These are phyloP conservation scores for Scaeva pyrastri DNA, from an alignment of 2,888 invertebrate genomes.

Conservation along the genomic window DNA sequence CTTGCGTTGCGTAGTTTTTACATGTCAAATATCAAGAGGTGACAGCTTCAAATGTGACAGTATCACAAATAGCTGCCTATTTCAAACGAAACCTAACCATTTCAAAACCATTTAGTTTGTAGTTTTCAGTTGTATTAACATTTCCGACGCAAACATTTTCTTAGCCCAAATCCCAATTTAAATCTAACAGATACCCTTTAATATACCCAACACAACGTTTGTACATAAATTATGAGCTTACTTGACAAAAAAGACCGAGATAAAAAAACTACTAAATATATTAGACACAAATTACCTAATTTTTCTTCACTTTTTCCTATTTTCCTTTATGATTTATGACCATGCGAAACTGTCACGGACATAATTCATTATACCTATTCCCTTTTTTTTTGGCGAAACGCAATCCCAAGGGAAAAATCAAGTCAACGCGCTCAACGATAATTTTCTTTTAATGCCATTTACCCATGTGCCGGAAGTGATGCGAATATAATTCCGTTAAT, in stretches of 20 bases:
- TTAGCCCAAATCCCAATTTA: no score
- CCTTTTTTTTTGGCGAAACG: background rate
- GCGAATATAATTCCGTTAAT: slow-evolving; percentile 67
- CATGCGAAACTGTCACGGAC: background rate
- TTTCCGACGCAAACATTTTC: no score
- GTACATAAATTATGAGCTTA: no score
- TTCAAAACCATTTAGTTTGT: no score
- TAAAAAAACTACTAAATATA: background rate
- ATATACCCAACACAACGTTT: no score
- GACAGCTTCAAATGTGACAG: no score
- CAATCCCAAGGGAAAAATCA: slow-evolving; percentile 4
- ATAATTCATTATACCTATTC: background rate
- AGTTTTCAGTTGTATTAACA: no score
- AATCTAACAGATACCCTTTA: no score
- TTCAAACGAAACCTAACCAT: no score
- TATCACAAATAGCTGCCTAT: no score
- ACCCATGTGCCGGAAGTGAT: slow-evolving; percentile 40
- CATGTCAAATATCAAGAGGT: no score
- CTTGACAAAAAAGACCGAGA: background rate
- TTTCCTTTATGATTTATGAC: background rate
- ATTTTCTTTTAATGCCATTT: slow-evolving; percentile 24
- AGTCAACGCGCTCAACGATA: background rate
- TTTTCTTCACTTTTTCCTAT: background rate
- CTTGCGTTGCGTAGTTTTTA: no score
- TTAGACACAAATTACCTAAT: background rate